Conservation (phyloP, 2,113 vertebrate species). For the Amblyornis subalaris region DNA sequence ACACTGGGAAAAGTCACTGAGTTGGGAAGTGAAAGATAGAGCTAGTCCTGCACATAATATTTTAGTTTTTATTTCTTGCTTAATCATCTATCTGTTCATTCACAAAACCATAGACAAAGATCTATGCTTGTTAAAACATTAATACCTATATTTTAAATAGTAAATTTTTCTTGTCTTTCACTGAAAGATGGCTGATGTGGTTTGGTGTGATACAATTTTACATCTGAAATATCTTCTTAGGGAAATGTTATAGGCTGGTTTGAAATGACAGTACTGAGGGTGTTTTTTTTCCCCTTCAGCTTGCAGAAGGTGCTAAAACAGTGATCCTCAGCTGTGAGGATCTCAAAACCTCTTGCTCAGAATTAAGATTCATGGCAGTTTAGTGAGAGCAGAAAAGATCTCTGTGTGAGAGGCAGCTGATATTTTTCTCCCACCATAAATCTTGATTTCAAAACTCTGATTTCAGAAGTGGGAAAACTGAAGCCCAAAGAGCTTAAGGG, state of each 20-base stretch:
- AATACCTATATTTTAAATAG: background rate
- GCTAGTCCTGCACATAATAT: background rate
- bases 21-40: background rate
- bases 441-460: slow-evolving; percentile 62
- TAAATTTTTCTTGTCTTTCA: background rate
- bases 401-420: slow-evolving; percentile 57
- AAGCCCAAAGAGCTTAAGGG: slow-evolving; percentile 60
- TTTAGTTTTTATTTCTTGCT: background rate
- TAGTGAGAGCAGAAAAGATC: slow-evolving; percentile 48
- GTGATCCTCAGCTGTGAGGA: slow-evolving; percentile 61
- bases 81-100: background rate
- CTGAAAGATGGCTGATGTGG: background rate
- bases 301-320: slow-evolving; percentile 63
- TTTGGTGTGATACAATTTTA: slow-evolving; percentile 15
- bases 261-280: slow-evolving; percentile 17
- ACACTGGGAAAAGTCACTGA: background rate
- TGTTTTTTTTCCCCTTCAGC: background rate
- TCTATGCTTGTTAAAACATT: background rate
- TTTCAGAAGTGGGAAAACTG: slow-evolving; percentile 62
- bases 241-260: slow-evolving; percentile 39
- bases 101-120: background rate
- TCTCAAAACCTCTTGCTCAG: slow-evolving; percentile 56
- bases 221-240: background rate
- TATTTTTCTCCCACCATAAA: slow-evolving; percentile 62
- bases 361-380: slow-evolving; percentile 60